Conservation (phyloP, 2,888 invertebrate genomes). For the Busseola fusca region DNA sequence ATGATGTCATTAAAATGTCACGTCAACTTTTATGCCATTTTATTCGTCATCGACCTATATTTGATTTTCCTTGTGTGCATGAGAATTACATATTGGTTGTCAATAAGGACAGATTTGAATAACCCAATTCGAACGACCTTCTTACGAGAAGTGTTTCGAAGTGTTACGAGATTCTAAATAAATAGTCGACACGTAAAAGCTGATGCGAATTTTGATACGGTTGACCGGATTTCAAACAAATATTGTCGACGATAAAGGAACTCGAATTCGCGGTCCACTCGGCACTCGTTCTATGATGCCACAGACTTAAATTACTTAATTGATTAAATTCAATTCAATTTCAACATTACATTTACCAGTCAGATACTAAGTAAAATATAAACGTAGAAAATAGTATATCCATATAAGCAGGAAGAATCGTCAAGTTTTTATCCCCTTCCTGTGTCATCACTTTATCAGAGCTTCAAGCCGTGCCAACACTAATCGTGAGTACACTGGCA, state of each 20-base stretch:
- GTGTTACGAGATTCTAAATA: constrained; percentile 25
- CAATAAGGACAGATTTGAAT: constrained; percentile 33
- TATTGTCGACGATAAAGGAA: constrained; percentile 21
- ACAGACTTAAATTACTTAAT: constrained; percentile 5
- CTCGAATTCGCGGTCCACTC: constrained; percentile 12
- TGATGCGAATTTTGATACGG: constrained; percentile 24
- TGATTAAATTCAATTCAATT: constrained; percentile 2
- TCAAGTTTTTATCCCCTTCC: constrained; percentile 49
- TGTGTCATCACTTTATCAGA: constrained; percentile 42
- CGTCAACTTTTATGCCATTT: constrained; percentile 43
- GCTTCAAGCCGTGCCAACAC: constrained; percentile 48
- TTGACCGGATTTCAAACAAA: constrained; percentile 48
- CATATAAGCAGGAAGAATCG: constrained; percentile 41
- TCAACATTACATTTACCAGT: constrained; percentile 1
- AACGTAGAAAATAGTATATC: constrained; percentile 8
- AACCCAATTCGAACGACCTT: constrained; percentile 20
- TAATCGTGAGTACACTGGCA: constrained; percentile 54
- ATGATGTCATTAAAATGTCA: constrained; percentile 37
- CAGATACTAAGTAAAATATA: constrained; percentile 11
- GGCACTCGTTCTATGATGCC: neutral
- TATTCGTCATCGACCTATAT: constrained; percentile 40
- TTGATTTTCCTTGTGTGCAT: constrained; percentile 41
- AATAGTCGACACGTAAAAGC: constrained; percentile 23
- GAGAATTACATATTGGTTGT: constrained; percentile 18
- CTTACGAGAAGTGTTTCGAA: too few relatives aligned